Evolutionary conservation across 35 echinoderm and acorn worm species (phyloP).

Genomic region (Apostichopus japonicus): DNA sequence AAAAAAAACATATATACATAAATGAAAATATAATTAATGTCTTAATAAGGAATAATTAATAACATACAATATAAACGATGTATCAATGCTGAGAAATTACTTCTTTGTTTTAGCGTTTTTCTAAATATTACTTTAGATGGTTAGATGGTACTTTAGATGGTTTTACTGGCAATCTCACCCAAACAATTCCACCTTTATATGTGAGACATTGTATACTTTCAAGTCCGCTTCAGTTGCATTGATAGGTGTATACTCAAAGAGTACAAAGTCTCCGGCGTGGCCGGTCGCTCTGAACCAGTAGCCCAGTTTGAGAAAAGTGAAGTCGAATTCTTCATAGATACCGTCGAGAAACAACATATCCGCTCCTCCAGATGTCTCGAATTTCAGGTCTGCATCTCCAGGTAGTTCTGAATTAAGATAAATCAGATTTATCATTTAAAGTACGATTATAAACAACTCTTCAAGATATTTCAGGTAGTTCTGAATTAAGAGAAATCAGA

Average conservation of each 20-base stretch:
- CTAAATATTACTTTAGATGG: no score
- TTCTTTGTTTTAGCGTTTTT: no score
- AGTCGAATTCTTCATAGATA: background rate
- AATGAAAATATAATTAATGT: no score
- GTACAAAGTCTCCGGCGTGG: background rate
- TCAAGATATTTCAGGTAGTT: background rate
- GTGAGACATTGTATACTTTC: slow-evolving; percentile 5
- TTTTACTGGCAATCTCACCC: background rate
- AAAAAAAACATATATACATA: no score
- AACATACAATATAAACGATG: no score
- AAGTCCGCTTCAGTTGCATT: background rate
- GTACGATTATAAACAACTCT: background rate
- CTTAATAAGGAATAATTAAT: no score
- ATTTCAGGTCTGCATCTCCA: slow-evolving; percentile 27
- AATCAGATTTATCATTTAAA: background rate
- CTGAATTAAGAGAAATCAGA: background rate
- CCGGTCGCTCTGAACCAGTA: slow-evolving; percentile 25
- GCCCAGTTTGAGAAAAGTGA: slow-evolving; percentile 14
- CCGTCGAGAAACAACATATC: background rate
- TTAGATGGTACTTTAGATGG: no score
- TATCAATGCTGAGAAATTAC: no score
- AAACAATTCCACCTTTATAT: background rate
- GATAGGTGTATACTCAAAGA: slow-evolving; percentile 17
- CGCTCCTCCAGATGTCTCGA: background rate
- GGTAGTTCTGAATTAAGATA: slow-evolving; percentile 2